Evolutionary conservation across 2,797 vertebrate genomes (phyloP), one percentile per base, ranked within the genome.

Genomic region (Alosa sapidissima): DNA sequence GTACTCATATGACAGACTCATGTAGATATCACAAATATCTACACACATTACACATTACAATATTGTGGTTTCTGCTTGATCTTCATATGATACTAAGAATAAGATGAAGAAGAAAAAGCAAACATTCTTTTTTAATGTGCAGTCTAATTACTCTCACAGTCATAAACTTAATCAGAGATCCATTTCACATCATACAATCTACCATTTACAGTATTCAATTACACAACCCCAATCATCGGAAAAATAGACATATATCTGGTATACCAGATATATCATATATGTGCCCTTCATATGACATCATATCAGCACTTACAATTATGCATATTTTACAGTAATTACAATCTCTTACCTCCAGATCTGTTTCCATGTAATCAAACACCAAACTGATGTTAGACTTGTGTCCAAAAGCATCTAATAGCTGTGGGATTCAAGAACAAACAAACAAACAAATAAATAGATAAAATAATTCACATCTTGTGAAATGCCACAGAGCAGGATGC

Each of bases 311-410:
- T 28, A 28, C 60, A 65, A 65, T 65, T 9, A 65, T 65, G n/a
- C 7, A 8, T 8, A 8, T 58, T 21, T 4, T 8, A 28, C 8
- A 11, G 41, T 47, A 78, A 19, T 47, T 78, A 8, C 1, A 47
- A 47, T 78, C 36, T 47, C 72, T 92, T 94, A 99, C 98, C 98
- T 99, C 98, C 82, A 99, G 92, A 91, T 99, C 98, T 0, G 98
- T 99, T 94, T 99, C 98, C 98, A 99, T 99, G 91, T 96, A 99
- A 90, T 99, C 98, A 96, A 99, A 99, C 86, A 99, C 98, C 84
- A 99, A 93, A 85, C 98, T 99, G 92, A 99, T 99, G 91, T 98
- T 99, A 10, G 98, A 99, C 94, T 99, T 99, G 92, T 99, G 98
- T 89, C 98, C 98, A 91, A 99, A 99, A 3, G 97, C 98, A 94